Base-by-base conservation (phyloP, 2,797 vertebrate species). In the Hypotaenidia okinawae region DNA sequence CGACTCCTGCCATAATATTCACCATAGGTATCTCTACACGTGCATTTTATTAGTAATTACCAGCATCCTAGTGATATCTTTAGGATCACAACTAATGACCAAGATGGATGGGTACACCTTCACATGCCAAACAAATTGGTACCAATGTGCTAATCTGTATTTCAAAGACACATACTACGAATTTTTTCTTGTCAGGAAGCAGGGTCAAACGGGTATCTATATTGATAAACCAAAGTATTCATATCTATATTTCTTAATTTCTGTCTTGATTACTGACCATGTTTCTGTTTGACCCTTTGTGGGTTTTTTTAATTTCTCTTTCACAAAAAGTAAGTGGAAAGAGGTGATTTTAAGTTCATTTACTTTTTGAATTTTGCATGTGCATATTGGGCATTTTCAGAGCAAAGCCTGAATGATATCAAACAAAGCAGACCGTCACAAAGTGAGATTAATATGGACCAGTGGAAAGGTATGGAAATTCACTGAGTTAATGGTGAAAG, bases 391-490 rank as follows among this genome's bases (percentile, higher is more conserved):
- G 13, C 13, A 13, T 75, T 64, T 89, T 69, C 61, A 64, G 47
- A 57, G 57, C 14, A 74, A 61, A 92, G 52, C 17, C 49, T 24
- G 27, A 93, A 83, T 0, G 1, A 24, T 41, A 89, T 21, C 92
- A 80, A 93, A 67, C 47, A n/a, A 94, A 87, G 25, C 58, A 57
- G 88, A 91, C 61, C 72, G 0, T 45, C 87, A 25, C 76, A 57
- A 89, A 95, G 69, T 66, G 82, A 93, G 81, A 87, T 91, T 90
- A 95, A 91, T 87, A 85, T 0, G 1, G 90, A 87, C 69, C 79
- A 55, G 66, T 87, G 87, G 92, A 93, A 91, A 96, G 86, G 66
- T 94, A 92, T 94, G 95, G 90, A 97, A 96, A 96, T 89, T 73
- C 94, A 81, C 68, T 1, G 74, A 79, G 84, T 49, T 94, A 96